These are phyloP conservation scores for Conger conger DNA, from an alignment of 2,113 vertebrate genomes.

Conservation along the genomic window DNA sequence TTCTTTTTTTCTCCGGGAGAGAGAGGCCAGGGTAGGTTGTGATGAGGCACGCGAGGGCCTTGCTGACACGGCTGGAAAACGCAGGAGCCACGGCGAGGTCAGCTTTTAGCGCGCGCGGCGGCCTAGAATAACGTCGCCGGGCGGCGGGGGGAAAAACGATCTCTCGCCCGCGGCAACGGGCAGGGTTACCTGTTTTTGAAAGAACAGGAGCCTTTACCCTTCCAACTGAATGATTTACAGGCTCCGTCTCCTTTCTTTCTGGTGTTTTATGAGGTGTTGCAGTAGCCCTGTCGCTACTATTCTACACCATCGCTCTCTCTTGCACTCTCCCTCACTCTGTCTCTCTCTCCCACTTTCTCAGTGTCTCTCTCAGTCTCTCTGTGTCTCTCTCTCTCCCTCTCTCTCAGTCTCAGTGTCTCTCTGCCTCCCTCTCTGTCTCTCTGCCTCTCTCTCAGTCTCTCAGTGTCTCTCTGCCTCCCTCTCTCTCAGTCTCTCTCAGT, in stretches of 20 bases:
- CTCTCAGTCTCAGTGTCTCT: not conserved
- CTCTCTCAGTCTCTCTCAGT: not conserved
- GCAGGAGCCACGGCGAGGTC: slow-evolving; percentile 42
- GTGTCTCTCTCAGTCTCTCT: not conserved
- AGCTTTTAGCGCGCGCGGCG: slow-evolving; percentile 57
- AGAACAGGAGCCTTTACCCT: slow-evolving; percentile 22
- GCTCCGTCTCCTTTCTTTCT: not conserved
- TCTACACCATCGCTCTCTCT: not conserved
- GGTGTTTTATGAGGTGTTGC: not conserved
- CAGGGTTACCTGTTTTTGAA: slow-evolving; percentile 30
- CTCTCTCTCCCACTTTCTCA: not conserved
- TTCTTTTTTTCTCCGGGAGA: slow-evolving; percentile 16
- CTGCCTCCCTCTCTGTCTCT: not conserved
- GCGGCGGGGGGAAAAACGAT: slow-evolving; percentile 39
- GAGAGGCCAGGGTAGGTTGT: slow-evolving; percentile 49
- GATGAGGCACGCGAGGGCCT: slow-evolving; percentile 51
- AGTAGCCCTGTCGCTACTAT: not conserved
- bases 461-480: not conserved
- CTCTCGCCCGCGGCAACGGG: slow-evolving; percentile 40
- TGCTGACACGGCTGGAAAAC: slow-evolving; percentile 49
- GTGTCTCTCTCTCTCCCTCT: not conserved
- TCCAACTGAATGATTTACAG: slow-evolving; percentile 6
- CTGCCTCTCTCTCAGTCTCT: not conserved
- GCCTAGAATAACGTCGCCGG: slow-evolving; percentile 53
- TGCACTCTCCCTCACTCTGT: not conserved